phyloP scores from a whole-genome alignment of 2,113 vertebrate genomes.

The Cynoglossus semilaevis region DNA sequence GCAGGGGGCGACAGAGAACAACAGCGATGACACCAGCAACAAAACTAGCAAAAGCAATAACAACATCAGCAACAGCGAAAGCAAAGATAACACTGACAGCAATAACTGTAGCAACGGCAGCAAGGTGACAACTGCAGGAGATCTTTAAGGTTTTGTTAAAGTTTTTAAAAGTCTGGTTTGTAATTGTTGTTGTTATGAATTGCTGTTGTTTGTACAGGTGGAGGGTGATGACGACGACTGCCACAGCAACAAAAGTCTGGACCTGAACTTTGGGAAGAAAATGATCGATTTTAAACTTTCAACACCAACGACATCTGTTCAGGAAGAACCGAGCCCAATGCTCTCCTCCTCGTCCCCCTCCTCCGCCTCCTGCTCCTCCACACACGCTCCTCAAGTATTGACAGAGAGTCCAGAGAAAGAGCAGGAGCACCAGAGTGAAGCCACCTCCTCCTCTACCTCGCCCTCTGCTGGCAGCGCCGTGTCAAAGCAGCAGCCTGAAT shows the following conservation, averaged over 20 bases:
- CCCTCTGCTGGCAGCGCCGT: constrained; percentile 14
- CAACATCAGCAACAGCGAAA: too few species aligned
- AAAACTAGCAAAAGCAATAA: too few species aligned
- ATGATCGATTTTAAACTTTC: constrained; percentile 93
- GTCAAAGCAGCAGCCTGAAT: constrained; percentile 71
- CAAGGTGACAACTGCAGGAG: constrained; percentile 44
- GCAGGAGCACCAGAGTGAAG: constrained; percentile 6
- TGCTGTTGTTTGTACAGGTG: constrained; percentile 12
- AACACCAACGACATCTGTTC: constrained; percentile 45
- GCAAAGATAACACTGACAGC: neutral
- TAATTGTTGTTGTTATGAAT: neutral
- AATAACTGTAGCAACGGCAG: constrained; percentile 1
- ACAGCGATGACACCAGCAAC: too few species aligned
- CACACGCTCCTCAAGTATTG: constrained; percentile 4
- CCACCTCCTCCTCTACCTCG: constrained; percentile 2
- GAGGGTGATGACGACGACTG: constrained; percentile 79
- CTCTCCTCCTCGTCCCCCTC: constrained; percentile 7
- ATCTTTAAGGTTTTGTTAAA: too few species aligned
- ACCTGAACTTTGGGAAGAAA: constrained; percentile 93
- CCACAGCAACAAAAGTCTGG: constrained; percentile 93
- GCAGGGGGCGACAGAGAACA: constrained; percentile 47
- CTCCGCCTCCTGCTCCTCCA: constrained; percentile 19
- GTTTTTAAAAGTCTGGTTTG: neutral
- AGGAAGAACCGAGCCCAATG: constrained; percentile 32
- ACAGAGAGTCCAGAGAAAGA: constrained; percentile 30